These are phyloP conservation scores for Galleria mellonella DNA, from an alignment of 1,140 invertebrate species.

Conservation along the genomic window DNA sequence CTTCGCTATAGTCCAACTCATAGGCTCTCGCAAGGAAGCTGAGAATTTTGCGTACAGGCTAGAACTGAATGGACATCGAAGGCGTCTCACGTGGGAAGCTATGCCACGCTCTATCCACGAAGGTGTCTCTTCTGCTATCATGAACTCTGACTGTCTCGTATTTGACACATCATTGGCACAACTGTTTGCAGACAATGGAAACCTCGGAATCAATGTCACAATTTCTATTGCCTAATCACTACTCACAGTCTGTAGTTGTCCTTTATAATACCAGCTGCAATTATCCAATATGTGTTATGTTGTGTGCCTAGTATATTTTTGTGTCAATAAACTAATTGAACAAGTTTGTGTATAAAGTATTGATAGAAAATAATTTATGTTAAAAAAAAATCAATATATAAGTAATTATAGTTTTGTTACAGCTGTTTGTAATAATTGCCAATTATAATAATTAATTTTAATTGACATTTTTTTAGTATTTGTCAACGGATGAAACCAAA, in stretches of 20 bases:
- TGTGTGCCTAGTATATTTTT: conserved; percentile 23
- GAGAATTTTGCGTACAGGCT: conserved; percentile 99
- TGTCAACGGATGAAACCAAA: conserved; percentile 56
- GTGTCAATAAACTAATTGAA: conserved; percentile 18
- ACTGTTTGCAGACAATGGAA: conserved; percentile 99
- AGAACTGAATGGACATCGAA: conserved; percentile 95
- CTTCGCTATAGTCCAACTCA: conserved; percentile 99
- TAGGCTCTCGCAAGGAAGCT: conserved; percentile 98
- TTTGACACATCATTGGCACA: conserved; percentile 99
- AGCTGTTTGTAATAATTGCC: conserved; percentile 18
- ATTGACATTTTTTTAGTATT: conserved; percentile 40
- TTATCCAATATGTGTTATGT: conserved; percentile 14
- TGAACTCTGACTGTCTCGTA: conserved; percentile 98
- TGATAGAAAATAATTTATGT: conserved; percentile 12
- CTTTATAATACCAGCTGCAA: conserved; percentile 15
- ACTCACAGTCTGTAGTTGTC: conserved; percentile 22
- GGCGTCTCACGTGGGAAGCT: conserved; percentile 98
- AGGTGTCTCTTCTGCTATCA: conserved; percentile 98
- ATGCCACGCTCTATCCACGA: conserved; percentile 99
- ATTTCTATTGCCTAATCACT: conserved; percentile 88
- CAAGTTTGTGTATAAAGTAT: conserved; percentile 9
- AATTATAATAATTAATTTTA: conserved; percentile 15
- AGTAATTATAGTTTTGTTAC: conserved; percentile 25
- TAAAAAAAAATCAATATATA: conserved; percentile 7
- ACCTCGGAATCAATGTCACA: conserved; percentile 99